Evolutionary conservation across 2,113 vertebrate species (phyloP).

Genomic region (Ondatra zibethicus): DNA sequence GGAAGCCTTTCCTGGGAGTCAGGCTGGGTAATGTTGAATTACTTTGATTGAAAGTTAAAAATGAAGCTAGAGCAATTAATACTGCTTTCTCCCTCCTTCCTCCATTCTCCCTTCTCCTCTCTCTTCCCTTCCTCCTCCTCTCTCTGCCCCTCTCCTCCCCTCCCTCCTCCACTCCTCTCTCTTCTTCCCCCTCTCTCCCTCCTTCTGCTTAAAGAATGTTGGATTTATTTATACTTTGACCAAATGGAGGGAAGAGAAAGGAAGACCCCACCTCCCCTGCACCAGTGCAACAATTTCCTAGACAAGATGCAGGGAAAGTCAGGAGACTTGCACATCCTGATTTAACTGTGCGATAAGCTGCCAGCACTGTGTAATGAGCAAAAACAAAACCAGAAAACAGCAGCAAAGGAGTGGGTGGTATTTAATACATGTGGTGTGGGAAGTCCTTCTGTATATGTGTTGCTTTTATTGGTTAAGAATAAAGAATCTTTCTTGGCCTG

Average conservation of each 20-base stretch:
- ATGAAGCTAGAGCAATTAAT: constrained; percentile 8
- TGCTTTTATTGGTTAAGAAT: no score
- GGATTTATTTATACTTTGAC: background rate
- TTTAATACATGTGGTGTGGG: background rate
- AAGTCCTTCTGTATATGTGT: no score
- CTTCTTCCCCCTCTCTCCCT: background rate
- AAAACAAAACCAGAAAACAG: background rate
- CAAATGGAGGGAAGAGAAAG: background rate
- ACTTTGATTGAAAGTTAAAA: constrained; percentile 48
- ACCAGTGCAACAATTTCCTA: background rate
- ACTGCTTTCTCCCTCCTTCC: no score
- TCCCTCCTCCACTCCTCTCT: fast-evolving
- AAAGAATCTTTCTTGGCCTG: no score
- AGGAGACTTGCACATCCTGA: background rate
- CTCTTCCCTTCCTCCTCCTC: fast-evolving
- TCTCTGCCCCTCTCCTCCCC: fast-evolving
- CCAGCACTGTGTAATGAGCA: no score
- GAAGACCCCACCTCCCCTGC: background rate
- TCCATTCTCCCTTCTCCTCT: background rate
- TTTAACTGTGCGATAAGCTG: background rate
- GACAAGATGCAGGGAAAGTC: background rate
- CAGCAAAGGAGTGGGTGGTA: background rate
- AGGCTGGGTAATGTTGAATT: constrained; percentile 47
- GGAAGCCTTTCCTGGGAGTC: constrained; percentile 35
- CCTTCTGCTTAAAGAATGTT: background rate